phyloP scores from a whole-genome alignment of 2,888 invertebrate species.

The Lottia gigantea region DNA sequence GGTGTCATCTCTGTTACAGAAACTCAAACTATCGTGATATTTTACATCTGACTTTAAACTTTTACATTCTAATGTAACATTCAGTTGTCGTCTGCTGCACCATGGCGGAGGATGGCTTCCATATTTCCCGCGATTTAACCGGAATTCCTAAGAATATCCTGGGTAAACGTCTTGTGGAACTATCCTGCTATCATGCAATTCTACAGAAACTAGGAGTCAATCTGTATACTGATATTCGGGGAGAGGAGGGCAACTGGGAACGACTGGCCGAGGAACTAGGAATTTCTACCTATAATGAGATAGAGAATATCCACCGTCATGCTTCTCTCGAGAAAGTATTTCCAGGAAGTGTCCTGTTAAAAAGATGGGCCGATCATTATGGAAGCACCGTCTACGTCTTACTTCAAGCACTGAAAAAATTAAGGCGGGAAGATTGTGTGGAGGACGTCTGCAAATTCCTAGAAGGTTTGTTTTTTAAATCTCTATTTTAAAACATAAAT shows the following conservation, averaged over 20 bases:
- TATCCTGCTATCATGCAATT: slow-evolving; percentile 4
- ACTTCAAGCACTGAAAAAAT: slow-evolving; percentile 23
- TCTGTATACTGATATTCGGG: slow-evolving; percentile 14
- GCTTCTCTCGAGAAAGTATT: slow-evolving; percentile 20
- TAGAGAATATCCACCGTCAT: slow-evolving; percentile 17
- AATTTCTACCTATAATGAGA: slow-evolving; percentile 10
- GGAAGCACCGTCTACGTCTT: slow-evolving; percentile 29
- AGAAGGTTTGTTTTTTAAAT: slow-evolving; percentile 17
- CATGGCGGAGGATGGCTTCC: background rate
- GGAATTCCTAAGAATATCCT: background rate
- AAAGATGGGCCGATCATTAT: slow-evolving; percentile 18
- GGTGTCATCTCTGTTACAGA: no score
- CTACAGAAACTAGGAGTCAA: slow-evolving; percentile 21
- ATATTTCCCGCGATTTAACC: background rate
- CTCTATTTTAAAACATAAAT: no score
- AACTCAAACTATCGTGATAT: no score
- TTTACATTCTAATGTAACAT: no score
- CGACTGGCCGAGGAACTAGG: slow-evolving; percentile 28
- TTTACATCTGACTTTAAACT: no score
- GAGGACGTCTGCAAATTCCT: slow-evolving; percentile 17
- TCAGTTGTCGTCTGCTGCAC: background rate
- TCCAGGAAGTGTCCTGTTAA: slow-evolving; percentile 25
- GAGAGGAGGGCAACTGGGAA: slow-evolving; percentile 25
- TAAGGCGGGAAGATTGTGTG: slow-evolving; percentile 23
- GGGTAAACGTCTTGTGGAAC: background rate